Evolutionary conservation across 2,888 invertebrate genomes (phyloP).

Genomic region (Mythimna lalbum): DNA sequence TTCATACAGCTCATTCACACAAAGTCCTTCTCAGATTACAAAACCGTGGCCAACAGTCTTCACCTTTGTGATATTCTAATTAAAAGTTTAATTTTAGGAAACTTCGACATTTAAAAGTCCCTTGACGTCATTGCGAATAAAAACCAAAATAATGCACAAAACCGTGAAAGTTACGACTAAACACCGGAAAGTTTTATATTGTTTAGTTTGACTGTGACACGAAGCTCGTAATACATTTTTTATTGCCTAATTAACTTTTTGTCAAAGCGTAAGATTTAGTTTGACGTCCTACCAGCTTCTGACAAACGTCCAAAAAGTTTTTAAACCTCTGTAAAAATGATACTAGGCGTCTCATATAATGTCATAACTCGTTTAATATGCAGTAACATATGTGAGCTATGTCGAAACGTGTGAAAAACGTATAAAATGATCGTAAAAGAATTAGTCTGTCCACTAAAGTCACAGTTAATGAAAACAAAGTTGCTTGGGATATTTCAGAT

Average conservation of each 20-base stretch:
- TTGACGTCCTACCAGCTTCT: slow-evolving; percentile 70
- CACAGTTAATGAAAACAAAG: slow-evolving; percentile 77
- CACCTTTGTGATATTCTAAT: slow-evolving; percentile 36
- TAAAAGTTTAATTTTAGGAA: slow-evolving; percentile 50
- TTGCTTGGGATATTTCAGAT: slow-evolving; percentile 49
- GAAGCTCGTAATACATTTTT: slow-evolving; percentile 80
- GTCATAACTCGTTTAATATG: slow-evolving; percentile 84
- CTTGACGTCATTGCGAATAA: slow-evolving; percentile 64
- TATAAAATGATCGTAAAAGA: slow-evolving; percentile 81
- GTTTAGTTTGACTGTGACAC: slow-evolving; percentile 85
- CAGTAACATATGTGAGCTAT: slow-evolving; percentile 62
- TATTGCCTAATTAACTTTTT: slow-evolving; percentile 86
- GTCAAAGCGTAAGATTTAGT: slow-evolving; percentile 85
- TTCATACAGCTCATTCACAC: neutral
- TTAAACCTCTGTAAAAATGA: slow-evolving; percentile 78
- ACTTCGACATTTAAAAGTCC: slow-evolving; percentile 53
- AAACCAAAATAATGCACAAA: slow-evolving; percentile 66
- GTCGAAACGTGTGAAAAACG: slow-evolving; percentile 85
- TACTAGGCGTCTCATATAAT: slow-evolving; percentile 82
- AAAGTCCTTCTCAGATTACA: slow-evolving; percentile 33
- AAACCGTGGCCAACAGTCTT: slow-evolving; percentile 21
- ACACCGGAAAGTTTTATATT: slow-evolving; percentile 76
- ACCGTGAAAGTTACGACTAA: slow-evolving; percentile 71
- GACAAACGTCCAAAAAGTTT: slow-evolving; percentile 71
- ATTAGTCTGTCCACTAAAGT: slow-evolving; percentile 83